phyloP scores from a whole-genome alignment of 2,888 invertebrate genomes.

The Salticus scenicus region DNA sequence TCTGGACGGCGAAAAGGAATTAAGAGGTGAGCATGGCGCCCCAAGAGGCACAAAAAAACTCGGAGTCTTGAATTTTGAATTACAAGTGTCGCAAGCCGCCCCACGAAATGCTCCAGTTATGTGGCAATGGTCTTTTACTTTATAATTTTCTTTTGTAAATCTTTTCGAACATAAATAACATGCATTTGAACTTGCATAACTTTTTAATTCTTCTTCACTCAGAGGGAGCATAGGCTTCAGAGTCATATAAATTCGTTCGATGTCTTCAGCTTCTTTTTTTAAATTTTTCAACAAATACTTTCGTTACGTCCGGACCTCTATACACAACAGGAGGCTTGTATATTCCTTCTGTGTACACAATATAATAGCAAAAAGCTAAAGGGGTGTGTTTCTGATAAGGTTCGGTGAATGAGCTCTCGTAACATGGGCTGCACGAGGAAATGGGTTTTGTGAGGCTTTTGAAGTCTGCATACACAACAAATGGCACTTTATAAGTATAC shows the following conservation, averaged over 20 bases:
- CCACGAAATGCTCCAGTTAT: no score
- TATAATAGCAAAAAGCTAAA: not conserved
- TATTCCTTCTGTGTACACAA: not conserved
- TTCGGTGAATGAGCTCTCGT: not conserved
- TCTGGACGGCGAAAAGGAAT: no score
- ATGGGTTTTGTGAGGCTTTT: not conserved
- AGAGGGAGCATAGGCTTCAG: not conserved
- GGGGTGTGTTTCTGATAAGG: not conserved
- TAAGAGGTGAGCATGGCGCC: no score
- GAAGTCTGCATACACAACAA: conserved; percentile 15
- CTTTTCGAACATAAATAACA: not conserved
- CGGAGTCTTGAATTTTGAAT: no score
- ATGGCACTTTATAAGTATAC: not conserved
- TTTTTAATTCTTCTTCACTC: not conserved
- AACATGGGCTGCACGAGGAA: not conserved
- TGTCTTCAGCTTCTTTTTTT: not conserved
- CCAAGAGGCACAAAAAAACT: no score
- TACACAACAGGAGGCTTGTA: not conserved
- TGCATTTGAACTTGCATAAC: not conserved
- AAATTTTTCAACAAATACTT: not conserved
- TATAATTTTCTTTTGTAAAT: no score
- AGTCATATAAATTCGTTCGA: not conserved
- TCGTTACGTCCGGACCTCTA: not conserved
- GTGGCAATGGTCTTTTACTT: no score
- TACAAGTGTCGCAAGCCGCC: no score